Evolutionary conservation across 2,797 vertebrate species (phyloP).

Genomic region (Salmo trutta): DNA sequence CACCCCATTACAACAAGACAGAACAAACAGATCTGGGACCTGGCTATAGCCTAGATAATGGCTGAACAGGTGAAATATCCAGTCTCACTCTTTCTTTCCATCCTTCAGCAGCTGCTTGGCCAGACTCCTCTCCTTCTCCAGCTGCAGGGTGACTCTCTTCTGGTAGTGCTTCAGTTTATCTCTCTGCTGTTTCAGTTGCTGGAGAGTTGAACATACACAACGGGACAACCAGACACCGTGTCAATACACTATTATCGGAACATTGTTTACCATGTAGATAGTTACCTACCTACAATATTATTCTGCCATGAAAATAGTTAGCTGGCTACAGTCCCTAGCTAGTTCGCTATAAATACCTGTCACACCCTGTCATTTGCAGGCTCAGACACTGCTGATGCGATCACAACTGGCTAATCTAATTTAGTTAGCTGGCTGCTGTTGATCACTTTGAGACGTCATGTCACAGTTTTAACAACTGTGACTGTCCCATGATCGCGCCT

Average conservation of each 20-base stretch:
- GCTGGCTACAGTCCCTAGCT: neutral
- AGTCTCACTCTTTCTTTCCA: conserved; percentile 86
- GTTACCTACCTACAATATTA: too few relatives aligned
- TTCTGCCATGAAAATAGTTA: neutral
- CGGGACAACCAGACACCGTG: neutral
- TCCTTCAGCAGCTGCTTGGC: conserved; percentile 85
- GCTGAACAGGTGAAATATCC: neutral
- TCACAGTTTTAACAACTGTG: neutral
- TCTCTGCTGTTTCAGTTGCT: conserved; percentile 96
- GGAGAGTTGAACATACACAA: conserved; percentile 20
- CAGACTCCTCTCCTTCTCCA: conserved; percentile 83
- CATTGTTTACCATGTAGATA: too few relatives aligned
- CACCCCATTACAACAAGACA: too few relatives aligned
- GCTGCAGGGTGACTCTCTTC: conserved; percentile 78
- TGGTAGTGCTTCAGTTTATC: conserved; percentile 92
- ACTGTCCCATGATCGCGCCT: neutral
- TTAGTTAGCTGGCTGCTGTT: neutral
- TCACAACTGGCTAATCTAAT: neutral
- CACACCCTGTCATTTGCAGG: neutral
- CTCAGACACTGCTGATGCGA: neutral
- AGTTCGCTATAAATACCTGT: neutral
- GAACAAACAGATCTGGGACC: neutral
- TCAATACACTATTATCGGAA: neutral
- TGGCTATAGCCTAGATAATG: neutral
- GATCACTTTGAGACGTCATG: neutral